Evolutionary conservation across 2,113 vertebrate genomes (phyloP).

Genomic region (Notarius quadriscutis): DNA sequence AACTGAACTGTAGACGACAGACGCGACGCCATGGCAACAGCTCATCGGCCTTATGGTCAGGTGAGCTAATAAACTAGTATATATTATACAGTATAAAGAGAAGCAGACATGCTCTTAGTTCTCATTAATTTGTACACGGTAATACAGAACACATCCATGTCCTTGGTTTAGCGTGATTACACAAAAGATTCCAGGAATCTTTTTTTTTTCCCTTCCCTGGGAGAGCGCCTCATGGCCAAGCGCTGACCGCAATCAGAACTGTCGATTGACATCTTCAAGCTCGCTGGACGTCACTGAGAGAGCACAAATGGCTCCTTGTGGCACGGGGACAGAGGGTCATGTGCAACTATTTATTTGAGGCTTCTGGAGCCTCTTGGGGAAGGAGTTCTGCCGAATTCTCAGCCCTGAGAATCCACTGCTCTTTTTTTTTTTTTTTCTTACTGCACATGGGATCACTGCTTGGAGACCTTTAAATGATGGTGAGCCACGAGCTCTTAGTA

Average conservation of each 20-base stretch:
- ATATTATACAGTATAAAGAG: not conserved
- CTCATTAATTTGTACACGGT: not conserved
- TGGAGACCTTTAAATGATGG: not conserved
- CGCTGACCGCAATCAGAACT: conserved; percentile 34
- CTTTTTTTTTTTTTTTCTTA: conserved; percentile 33
- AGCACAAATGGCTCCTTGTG: conserved; percentile 52
- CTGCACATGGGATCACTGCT: conserved; percentile 27
- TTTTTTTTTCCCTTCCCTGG: not conserved
- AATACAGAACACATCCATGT: not conserved
- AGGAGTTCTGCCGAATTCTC: conserved; percentile 40
- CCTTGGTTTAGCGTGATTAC: conserved; percentile 17
- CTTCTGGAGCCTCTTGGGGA: conserved; percentile 48
- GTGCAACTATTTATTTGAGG: conserved; percentile 58
- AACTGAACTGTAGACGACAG: too few species aligned
- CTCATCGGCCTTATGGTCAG: too few species aligned
- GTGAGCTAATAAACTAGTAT: not conserved
- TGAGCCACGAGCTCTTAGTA: not conserved
- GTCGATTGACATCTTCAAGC: conserved; percentile 38
- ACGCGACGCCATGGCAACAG: too few species aligned
- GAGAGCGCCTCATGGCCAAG: conserved; percentile 16
- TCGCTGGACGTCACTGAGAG: conserved; percentile 45
- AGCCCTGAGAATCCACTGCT: conserved; percentile 47
- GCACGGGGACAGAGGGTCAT: conserved; percentile 53
- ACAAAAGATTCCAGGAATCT: conserved; percentile 10
- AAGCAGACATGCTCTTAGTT: not conserved